Base-by-base conservation (phyloP, 1,140 invertebrate species). In the Trichonephila inaurata region DNA sequence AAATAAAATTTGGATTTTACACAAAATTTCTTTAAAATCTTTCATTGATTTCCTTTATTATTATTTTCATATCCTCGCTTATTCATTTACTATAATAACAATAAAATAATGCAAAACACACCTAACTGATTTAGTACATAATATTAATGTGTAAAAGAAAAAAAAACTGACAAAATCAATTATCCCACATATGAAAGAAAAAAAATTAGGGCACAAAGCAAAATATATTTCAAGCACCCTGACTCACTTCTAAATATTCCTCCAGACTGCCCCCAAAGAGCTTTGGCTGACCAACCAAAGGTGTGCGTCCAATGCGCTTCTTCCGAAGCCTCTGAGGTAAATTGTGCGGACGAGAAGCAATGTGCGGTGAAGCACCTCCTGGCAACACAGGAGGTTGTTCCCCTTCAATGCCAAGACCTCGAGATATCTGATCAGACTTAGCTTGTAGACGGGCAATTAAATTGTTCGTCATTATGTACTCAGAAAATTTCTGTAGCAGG, bases 221-320 rank as follows among this genome's bases (percentile, higher is more conserved):
- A 21, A 16, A 44, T 82, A 7, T 19, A 82, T 19, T 82, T 44
- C 33, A 4, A 40, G 21, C 21, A 81, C 40, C 33, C 7, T 60
- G 5, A 18, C 95, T 95, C 94, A 96, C 95, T 95, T 97, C 98
- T 94, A 99, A 96, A 95, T 98, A 99, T 95, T 99, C 98, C 95
- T 99, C 98, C 24, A 99, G 96, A 91, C 98, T 98, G 44, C 98
- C 98, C n/a, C 98, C 98, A 96, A 99, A 99, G 81, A 99, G 96
- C 95, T 98, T 98, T 1, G 98, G 98, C 94, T 98, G 98, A 0
- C 97, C 97, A 95, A 97, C 97, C 95, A 98, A 97, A 87, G 96
- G 95, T 77, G 97, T 96, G 83, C 97, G 96, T 2, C 97, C 97
- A 92, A 98, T 98, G 91, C 97, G 96, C 95, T 97, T 98, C 62